These are phyloP conservation scores for Psilopsiagon aymara DNA, from an alignment of 2,113 vertebrate species.

Conservation along the genomic window DNA sequence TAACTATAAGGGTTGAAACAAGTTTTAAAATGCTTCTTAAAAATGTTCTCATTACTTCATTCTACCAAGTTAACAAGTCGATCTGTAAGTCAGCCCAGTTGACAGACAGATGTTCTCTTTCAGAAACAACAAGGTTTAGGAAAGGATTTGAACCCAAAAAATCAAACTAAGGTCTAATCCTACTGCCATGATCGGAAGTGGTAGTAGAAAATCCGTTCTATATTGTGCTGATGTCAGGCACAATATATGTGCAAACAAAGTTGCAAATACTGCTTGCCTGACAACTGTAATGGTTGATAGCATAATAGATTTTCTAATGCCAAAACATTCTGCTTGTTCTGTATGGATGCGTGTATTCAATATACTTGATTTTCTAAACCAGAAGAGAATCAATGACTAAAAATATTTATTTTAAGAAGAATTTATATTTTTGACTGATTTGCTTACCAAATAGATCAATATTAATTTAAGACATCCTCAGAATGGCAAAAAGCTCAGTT, in stretches of 20 bases:
- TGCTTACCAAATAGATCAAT: background rate
- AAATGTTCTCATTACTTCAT: background rate
- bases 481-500: background rate
- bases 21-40: background rate
- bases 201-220: background rate
- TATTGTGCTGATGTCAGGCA: background rate
- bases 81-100: background rate
- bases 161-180: background rate
- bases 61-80: background rate
- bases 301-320: conserved; percentile 16
- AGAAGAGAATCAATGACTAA: background rate
- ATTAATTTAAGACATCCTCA: background rate
- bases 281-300: background rate
- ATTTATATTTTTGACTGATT: background rate
- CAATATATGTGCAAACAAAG: background rate
- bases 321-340: background rate
- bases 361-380: background rate
- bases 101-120: background rate
- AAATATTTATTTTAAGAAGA: background rate
- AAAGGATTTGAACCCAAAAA: conserved; percentile 27
- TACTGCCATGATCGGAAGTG: background rate
- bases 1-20: background rate
- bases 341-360: background rate
- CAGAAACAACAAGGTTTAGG: background rate
- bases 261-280: background rate